Evolutionary conservation across 2,888 invertebrate species (phyloP), one percentile per base, ranked within the genome.

Genomic region (Rhagonycha lutea): DNA sequence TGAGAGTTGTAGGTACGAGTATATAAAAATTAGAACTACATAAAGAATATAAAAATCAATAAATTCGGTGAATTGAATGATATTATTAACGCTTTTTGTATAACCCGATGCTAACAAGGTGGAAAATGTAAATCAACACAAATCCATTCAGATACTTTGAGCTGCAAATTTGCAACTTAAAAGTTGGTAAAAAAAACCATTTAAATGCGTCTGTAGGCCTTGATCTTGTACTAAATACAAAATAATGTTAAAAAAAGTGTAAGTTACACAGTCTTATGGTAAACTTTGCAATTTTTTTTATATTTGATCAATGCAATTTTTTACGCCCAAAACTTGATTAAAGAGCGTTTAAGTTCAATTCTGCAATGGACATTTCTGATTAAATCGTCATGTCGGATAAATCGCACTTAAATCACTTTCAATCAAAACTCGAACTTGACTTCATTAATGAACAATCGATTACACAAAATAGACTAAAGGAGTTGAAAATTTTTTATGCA

Each of bases 261-360:
- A 24, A 65, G 24, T 24, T 65, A 65, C 23, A 62, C 63, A 65
- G 63, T 65, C 63, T 65, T 65, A 65, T 65, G 24, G 24, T 14
- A 65, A n/a, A 65, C 12, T 65, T 65, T 65, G 18, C n/a, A 24
- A 26, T 7, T 26, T 65, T 63, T 12, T 24, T 62, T n/a, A 65
- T 65, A 24, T n/a, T 65, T 65, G 63, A 65, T 65, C 63, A 65
- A 24, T 65, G 63, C 63, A 65, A 65, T n/a, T 65, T 65, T 18
- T 24, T 65, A 65, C 14, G n/a, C 3, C n/a, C 23, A n/a, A 47
- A 47, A n/a, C 7, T 47, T 47, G 47, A 47, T 47, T 47, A 47
- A 47, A n/a, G n/a, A 47, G 47, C 47, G 47, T 5, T 32, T 32
- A 32, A 32, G 12, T 32, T 32, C 5, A n/a, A 47, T 47, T 47